Conservation (phyloP, 2,113 vertebrate species). For the Cebidichthys violaceus region DNA sequence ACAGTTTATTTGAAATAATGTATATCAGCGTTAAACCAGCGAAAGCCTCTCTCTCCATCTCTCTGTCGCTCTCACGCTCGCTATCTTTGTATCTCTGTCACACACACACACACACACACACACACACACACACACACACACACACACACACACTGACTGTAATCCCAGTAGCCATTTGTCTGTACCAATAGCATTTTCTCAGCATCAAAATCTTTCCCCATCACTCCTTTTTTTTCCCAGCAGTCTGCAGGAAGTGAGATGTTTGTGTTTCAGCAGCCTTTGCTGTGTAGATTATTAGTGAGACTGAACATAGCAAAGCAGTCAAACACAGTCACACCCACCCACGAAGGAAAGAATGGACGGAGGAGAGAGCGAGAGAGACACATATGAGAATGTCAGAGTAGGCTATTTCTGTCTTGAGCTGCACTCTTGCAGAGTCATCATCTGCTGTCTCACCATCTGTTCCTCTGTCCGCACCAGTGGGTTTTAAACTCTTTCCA, state of each 20-base stretch:
- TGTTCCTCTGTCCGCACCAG: slow-evolving; percentile 57
- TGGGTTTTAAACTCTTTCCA: slow-evolving; percentile 56
- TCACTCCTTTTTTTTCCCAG: not conserved
- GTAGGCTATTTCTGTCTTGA: slow-evolving; percentile 59
- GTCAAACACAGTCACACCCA: slow-evolving; percentile 8
- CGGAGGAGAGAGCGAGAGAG: slow-evolving; percentile 12
- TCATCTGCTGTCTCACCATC: slow-evolving; percentile 70
- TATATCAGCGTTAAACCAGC: not conserved
- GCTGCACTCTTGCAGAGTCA: slow-evolving; percentile 63
- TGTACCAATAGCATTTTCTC: not conserved
- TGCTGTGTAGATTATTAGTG: slow-evolving; percentile 43
- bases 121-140: not conserved
- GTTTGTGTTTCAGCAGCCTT: slow-evolving; percentile 40
- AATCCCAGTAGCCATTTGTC: not conserved
- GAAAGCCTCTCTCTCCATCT: not conserved
- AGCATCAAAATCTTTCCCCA: not conserved
- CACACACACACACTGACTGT: not conserved
- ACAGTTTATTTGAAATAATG: not conserved
- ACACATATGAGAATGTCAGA: slow-evolving; percentile 47
- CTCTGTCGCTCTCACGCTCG: not conserved
- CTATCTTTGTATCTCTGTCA: not conserved
- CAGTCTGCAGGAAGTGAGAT: slow-evolving; percentile 52
- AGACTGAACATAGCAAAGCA: slow-evolving; percentile 26
- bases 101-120: not conserved
- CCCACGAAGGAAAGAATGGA: slow-evolving; percentile 24